These are phyloP conservation scores for Elegia similella DNA, from an alignment of 2,888 invertebrate genomes.

Conservation along the genomic window DNA sequence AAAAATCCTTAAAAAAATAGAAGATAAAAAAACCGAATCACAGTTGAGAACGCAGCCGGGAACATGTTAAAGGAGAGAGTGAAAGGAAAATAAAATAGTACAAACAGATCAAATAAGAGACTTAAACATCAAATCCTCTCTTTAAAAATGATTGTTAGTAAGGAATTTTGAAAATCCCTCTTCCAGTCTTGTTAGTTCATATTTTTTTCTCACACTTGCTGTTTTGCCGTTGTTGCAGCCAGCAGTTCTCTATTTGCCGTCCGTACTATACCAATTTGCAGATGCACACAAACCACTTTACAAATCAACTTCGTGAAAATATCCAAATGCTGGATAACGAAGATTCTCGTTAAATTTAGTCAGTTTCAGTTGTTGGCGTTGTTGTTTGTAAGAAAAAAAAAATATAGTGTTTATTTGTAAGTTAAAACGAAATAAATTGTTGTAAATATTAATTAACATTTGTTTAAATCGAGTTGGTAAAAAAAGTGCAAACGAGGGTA, in stretches of 20 bases:
- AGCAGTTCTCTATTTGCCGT: slow-evolving; percentile 15
- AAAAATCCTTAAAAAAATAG: no score
- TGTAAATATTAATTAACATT: no score
- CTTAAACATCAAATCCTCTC: background rate
- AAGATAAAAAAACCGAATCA: no score
- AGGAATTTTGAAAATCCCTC: background rate
- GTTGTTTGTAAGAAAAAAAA: background rate
- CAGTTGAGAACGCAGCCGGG: no score
- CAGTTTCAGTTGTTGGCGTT: no score
- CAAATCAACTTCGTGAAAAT: slow-evolving; percentile 28
- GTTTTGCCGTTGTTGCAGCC: slow-evolving; percentile 1
- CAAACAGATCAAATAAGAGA: no score
- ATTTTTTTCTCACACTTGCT: slow-evolving; percentile 3
- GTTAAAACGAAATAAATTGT: background rate
- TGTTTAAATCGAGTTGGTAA: no score
- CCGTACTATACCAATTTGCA: slow-evolving; percentile 28
- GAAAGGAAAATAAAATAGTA: no score
- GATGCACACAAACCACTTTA: slow-evolving; percentile 29
- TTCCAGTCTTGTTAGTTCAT: background rate
- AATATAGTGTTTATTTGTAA: background rate
- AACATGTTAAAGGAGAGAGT: no score
- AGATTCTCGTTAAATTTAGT: slow-evolving; percentile 12
- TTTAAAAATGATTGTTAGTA: background rate
- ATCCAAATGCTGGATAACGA: slow-evolving; percentile 7
- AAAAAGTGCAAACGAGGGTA: no score